Conservation (phyloP, 2,797 vertebrate genomes). For the Sebastes baramenuke region DNA sequence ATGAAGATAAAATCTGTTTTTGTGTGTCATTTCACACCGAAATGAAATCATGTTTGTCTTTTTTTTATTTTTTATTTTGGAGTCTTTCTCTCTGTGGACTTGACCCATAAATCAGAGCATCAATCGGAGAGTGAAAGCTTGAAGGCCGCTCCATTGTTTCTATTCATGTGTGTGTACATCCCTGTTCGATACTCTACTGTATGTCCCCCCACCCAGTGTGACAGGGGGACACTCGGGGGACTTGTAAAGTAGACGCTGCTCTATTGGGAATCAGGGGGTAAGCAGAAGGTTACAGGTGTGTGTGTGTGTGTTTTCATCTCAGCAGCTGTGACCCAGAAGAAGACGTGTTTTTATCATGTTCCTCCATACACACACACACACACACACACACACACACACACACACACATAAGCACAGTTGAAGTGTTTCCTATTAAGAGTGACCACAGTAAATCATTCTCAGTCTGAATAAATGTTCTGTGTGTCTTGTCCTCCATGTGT, state of each 20-base stretch:
- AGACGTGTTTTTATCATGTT: slow-evolving; percentile 33
- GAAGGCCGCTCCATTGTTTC: slow-evolving; percentile 23
- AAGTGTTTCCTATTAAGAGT: slow-evolving; percentile 7
- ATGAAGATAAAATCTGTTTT: neutral
- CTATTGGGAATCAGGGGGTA: slow-evolving; percentile 43
- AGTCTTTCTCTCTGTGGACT: neutral
- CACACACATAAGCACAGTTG: neutral
- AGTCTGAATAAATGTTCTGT: neutral
- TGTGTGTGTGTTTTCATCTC: slow-evolving; percentile 28
- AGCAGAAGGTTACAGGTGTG: slow-evolving; percentile 40
- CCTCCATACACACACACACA: neutral
- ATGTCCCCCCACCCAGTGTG: neutral
- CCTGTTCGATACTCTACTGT: slow-evolving; percentile 22
- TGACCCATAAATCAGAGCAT: slow-evolving; percentile 12
- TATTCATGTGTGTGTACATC: slow-evolving; percentile 22
- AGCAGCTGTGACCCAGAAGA: slow-evolving; percentile 57
- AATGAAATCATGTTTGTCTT: neutral
- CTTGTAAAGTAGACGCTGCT: slow-evolving; percentile 15
- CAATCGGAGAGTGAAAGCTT: slow-evolving; percentile 13
- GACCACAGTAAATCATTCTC: slow-evolving; percentile 2
- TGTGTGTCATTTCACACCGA: slow-evolving; percentile 5
- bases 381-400: neutral
- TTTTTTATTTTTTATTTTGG: neutral
- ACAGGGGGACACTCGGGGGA: slow-evolving; percentile 21
- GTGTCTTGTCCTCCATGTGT: slow-evolving; percentile 31